Evolutionary conservation across 92 coral and sea anemone genomes (phyloP), one percentile per base, ranked within the genome.

Genomic region (Umimayanthus chanpuru): DNA sequence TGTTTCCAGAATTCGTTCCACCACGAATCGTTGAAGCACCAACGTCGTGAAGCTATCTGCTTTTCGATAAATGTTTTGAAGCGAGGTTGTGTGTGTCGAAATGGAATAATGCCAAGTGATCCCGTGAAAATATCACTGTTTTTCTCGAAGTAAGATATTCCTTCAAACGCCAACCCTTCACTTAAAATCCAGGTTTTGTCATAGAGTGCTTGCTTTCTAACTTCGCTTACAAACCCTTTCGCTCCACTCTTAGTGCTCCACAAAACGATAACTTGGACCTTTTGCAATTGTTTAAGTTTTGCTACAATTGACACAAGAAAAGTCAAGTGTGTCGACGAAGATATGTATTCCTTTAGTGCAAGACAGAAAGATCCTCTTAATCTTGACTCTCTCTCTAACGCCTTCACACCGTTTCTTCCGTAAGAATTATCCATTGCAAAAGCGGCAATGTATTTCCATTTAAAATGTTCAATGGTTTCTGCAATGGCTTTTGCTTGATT

Each of bases 391-490:
- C 90, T 67, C 77, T 87, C 93, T 41, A 95, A 65, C 4, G 91
- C 92, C 75, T 90, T 61, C 20, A 90, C 85, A 3, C 96, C 98
- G 53, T 79, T 84, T 11, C 90, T 79, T 15, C 96, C 98, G 28
- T 92, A 95, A 15, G 92, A 76, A 76, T 94, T 95, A 73, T 94
- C 98, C 23, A 90, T 76, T 26, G 91, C 94, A 5, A 95, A 90
- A 0, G 93, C 96, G 23, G 95, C 92, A 83, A 95, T 94, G 75
- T 94, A 95, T 5, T 81, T 85, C 98, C 98, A 95, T 67, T 95
- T 92, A 49, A 93, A 95, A 30, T 71, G 78, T 58, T 84, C 80
- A 15, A 95, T 88, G 9, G 93, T 76, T 73, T 94, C 96, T 16
- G 94, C 93, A 55, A 95, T 95, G 41, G 93, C 98, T 73, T 91